Percentiles rank a stretch among this genome's conserved stretches.
These are phyloP conservation scores for Phodopus roborovskii DNA, from an alignment of 2,113 vertebrate genomes.

Conservation along the genomic window DNA sequence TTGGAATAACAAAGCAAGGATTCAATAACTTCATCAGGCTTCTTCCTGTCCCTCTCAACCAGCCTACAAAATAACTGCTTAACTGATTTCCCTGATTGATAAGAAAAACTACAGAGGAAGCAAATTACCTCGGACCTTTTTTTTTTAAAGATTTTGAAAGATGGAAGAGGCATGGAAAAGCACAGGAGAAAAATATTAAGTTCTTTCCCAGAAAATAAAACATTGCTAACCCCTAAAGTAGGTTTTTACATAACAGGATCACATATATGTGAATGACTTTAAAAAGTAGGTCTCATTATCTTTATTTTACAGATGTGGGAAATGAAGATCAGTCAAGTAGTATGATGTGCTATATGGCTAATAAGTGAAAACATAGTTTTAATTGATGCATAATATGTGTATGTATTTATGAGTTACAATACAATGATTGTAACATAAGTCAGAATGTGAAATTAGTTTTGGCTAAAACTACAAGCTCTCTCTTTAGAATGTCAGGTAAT, in stretches of 20 bases:
- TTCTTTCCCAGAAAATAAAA: background rate
- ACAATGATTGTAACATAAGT: constrained; percentile 21
- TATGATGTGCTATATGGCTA: background rate
- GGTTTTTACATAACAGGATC: constrained; percentile 43
- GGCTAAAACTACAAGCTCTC: constrained; percentile 39
- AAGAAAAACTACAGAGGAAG: background rate
- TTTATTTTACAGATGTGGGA: constrained; percentile 52
- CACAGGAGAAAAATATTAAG: constrained; percentile 31
- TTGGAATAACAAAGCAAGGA: constrained; percentile 19
- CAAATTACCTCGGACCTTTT: constrained; percentile 19
- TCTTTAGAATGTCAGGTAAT: constrained; percentile 31
- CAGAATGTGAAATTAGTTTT: constrained; percentile 48
- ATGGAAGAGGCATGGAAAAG: constrained; percentile 25
- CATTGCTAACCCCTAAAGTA: constrained; percentile 40
- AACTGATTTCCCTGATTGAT: background rate
- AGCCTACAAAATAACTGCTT: background rate
- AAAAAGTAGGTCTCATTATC: constrained; percentile 52
- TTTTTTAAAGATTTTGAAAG: background rate
- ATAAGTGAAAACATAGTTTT: constrained; percentile 25
- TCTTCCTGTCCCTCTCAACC: constrained; percentile 14
- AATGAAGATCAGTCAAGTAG: constrained; percentile 44
- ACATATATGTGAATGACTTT: constrained; percentile 42
- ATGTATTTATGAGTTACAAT: background rate
- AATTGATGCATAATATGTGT: constrained; percentile 12
- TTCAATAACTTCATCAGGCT: background rate